Evolutionary conservation across 1,140 invertebrate genomes (phyloP), one percentile per base, ranked within the genome.

Genomic region (Drosophila pallidifrons): DNA sequence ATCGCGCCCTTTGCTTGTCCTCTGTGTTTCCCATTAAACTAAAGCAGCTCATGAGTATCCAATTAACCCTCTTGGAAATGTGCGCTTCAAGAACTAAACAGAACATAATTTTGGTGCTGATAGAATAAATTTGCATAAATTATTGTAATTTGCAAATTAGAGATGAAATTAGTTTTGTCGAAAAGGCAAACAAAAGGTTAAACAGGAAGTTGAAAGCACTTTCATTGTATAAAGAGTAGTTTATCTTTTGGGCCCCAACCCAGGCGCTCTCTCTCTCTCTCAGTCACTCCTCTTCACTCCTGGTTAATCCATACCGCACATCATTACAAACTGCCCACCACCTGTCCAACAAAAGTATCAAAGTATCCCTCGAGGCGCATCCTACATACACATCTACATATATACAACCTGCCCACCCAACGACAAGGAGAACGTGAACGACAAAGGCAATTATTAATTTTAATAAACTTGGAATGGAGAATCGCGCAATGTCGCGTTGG

Each of bases 371-470:
- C 3, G 59, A 55, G 68, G 68, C 58, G 52, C 38, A 59, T n/a
- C 60, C 68, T 41, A 61, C 65, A 45, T 11, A 51, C 47, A 25
- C 3, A 25, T 4, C 20, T 25, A 25, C 20, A 25, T 25, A 25
- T 3, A 25, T 25, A 25, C 20, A 25, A 46, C 32, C 58, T 45
- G 72, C 59, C 67, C 66, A 75, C 66, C 58, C 73, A 77, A 77
- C 58, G 61, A 70, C 64, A 57, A 25, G 1, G 35, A 1, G 11
- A 43, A 43, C 65, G 79, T 25, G 20, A 25, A 70, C 75, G 32
- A 32, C 32, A 8, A 73, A 32, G 70, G 71, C 86, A 88, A 81
- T 88, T 88, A 88, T 88, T 88, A 88, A 88, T 88, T 88, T 89
- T 89, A 89, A 89, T 88, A 88, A 88, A 89, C 81, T 79, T 75